A percentile compares a stretch with the other conserved stretches of the same genome.
Conservation (phyloP, 1,140 invertebrate genomes). For the Eufriesea mexicana region DNA sequence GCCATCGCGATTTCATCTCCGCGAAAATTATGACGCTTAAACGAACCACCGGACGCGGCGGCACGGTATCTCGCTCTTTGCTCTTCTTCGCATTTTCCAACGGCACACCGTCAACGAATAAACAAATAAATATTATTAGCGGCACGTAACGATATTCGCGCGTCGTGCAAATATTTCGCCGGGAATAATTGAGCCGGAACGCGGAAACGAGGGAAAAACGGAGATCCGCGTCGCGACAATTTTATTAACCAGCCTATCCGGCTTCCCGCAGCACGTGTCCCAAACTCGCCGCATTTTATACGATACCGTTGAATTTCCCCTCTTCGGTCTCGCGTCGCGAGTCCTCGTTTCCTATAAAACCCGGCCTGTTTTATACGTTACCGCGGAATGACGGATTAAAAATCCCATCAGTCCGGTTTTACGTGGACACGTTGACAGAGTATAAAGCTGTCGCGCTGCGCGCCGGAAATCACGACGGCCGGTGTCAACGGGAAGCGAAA, state of each 20-base stretch:
- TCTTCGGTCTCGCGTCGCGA: neutral
- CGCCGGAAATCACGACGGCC: neutral
- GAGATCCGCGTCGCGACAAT: neutral
- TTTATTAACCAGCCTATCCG: neutral
- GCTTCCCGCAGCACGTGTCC: neutral
- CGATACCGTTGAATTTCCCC: neutral
- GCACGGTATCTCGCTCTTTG: too few relatives aligned
- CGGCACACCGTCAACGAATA: neutral
- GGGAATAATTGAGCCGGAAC: conserved; percentile 1
- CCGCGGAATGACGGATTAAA: conserved; percentile 7
- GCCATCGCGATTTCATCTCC: too few relatives aligned
- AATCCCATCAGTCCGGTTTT: neutral
- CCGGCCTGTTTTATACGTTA: neutral
- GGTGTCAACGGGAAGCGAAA: neutral
- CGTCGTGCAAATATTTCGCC: neutral
- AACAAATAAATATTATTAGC: conserved; percentile 15
- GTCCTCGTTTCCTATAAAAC: neutral
- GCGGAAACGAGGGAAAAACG: neutral
- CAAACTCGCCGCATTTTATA: neutral
- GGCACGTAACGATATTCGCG: neutral
- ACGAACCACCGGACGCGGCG: too few relatives aligned
- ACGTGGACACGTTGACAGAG: neutral
- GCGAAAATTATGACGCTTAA: too few relatives aligned
- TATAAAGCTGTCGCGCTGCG: neutral
- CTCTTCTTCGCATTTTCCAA: too few relatives aligned